Evolutionary conservation across 2,113 vertebrate genomes (phyloP), one percentile per base, ranked within the genome.

Genomic region (Plecotus auritus): DNA sequence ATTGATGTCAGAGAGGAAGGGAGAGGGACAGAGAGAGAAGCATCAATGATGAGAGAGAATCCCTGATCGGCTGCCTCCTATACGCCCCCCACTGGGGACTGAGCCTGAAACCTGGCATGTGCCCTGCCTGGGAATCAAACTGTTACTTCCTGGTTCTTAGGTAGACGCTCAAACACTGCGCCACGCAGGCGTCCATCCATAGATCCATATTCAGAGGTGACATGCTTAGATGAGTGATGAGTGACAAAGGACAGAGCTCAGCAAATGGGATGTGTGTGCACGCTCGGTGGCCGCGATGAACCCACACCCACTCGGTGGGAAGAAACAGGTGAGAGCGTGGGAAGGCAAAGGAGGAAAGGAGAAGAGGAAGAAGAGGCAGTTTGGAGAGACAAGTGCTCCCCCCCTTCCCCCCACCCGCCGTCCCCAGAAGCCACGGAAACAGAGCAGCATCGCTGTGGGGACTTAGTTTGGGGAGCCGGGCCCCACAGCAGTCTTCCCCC

Each of bases 131-230:
- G 59, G 59, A 26, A 12, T 61, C 59, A 59, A 59, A 61, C 59
- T 28, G 59, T 26, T 9, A 12, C 59, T 26, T 61, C 26, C 59
- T 61, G 59, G 59, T 61, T 61, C 59, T 61, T 11, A 59, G 56
- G 56, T 26, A 26, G 23, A 26, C 10, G 10, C 59, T 59, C 9
- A 9, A 11, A 9, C 23, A 4, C 13, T 59, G 4, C 12, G 3
- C n/a, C 54, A 26, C 18, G 0, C 56, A 17, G 0, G 40, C 35
- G 1, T 61, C 35, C 35, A 7, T 1, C 28, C 2, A 4, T 10
- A 47, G 28, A 73, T 6, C 45, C 7, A 2, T 1, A 11, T 32
- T 35, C 6, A 18, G 30, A 66, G 45, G 30, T 32, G 51, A 30
- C 17, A 42, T 23, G 7, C 35, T 37, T 5, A 30, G 9, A 45